These are phyloP conservation scores for Anableps anableps DNA, from an alignment of 2,797 vertebrate species.

Conservation along the genomic window DNA sequence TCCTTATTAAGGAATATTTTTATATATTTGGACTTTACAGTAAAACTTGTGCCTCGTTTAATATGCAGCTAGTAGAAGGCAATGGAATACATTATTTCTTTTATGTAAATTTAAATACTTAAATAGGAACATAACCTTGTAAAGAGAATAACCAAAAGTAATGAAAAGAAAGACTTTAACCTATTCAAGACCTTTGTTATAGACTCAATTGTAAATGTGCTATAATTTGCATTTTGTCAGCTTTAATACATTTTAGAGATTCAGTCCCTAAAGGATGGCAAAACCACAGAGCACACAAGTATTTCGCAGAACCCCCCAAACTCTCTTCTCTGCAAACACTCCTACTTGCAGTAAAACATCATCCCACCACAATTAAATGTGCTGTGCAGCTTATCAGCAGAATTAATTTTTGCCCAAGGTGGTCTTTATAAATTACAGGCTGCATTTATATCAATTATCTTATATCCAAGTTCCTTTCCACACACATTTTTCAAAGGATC, in stretches of 20 bases:
- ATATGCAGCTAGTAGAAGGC: neutral
- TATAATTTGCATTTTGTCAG: slow-evolving; percentile 59
- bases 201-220: slow-evolving; percentile 53
- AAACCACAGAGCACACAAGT: slow-evolving; percentile 26
- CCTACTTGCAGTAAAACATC: slow-evolving; percentile 16
- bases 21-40: neutral
- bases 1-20: neutral
- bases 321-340: slow-evolving; percentile 20
- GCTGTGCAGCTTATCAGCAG: slow-evolving; percentile 67
- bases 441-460: slow-evolving; percentile 75
- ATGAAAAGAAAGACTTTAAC: slow-evolving; percentile 40
- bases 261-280: slow-evolving; percentile 24
- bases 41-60: neutral
- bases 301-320: slow-evolving; percentile 20
- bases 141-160: slow-evolving; percentile 41
- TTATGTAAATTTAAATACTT: slow-evolving; percentile 53
- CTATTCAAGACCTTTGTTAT: slow-evolving; percentile 52
- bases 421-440: slow-evolving; percentile 67
- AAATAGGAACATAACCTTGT: slow-evolving; percentile 49
- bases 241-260: slow-evolving; percentile 48
- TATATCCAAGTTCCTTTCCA: slow-evolving; percentile 66
- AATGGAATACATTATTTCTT: slow-evolving; percentile 20
- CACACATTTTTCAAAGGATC: slow-evolving; percentile 54
- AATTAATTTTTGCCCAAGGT: slow-evolving; percentile 72
- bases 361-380: slow-evolving; percentile 55